phyloP scores from a whole-genome alignment of 2,113 vertebrate species.

The Paramormyrops kingsleyae region DNA sequence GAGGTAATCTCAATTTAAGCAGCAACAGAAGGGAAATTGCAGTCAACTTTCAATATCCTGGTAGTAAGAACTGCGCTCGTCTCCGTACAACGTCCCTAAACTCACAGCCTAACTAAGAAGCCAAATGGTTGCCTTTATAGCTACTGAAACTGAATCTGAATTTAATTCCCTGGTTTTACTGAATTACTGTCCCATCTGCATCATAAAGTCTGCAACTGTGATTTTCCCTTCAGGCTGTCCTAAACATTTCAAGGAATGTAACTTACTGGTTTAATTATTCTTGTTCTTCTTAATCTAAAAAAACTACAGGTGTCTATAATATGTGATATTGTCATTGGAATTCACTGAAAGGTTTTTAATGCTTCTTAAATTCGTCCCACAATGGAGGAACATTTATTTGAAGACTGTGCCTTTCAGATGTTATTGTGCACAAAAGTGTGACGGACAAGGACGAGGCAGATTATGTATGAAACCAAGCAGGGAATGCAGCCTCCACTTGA shows the following conservation, averaged over 20 bases:
- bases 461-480: background rate
- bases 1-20: conserved; percentile 12
- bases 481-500: background rate
- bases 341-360: background rate
- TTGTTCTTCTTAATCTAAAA: background rate
- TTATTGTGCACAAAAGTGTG: background rate
- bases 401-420: background rate
- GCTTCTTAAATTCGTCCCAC: background rate
- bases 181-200: conserved; percentile 13
- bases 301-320: background rate
- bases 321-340: background rate
- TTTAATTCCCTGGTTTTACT: background rate
- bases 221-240: background rate
- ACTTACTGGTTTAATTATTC: background rate
- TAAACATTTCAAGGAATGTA: background rate
- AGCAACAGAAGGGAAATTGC: background rate
- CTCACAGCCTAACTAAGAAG: background rate
- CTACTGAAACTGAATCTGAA: background rate
- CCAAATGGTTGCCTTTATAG: background rate
- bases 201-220: background rate
- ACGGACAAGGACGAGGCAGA: background rate
- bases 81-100: background rate
- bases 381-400: background rate
- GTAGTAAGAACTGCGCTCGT: background rate
- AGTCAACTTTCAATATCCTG: background rate